A percentile compares a stretch with the other conserved stretches of the same genome.
Conservation (phyloP, 2,888 invertebrate genomes). For the Nemurella pictetii region DNA sequence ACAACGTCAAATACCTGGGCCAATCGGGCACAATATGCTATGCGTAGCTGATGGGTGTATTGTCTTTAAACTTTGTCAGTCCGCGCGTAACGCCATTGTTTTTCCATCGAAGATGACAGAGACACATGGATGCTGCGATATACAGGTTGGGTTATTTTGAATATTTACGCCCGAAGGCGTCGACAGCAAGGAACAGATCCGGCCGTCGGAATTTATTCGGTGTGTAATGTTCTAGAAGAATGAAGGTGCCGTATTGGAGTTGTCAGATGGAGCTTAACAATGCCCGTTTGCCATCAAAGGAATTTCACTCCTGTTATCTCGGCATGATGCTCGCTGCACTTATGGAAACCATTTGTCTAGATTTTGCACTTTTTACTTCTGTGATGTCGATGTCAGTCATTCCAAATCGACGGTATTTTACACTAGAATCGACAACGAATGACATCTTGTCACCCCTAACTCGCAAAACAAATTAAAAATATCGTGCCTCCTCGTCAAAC, state of each 20-base stretch:
- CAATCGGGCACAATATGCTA: not conserved
- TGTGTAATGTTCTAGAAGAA: not conserved
- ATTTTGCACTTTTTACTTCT: too few species aligned
- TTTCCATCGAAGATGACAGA: constrained; percentile 5
- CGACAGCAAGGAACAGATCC: not conserved
- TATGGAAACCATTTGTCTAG: too few species aligned
- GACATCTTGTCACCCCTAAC: too few species aligned
- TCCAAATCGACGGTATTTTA: too few species aligned
- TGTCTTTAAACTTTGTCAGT: not conserved
- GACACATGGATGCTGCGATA: not conserved
- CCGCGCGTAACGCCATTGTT: constrained; percentile 10
- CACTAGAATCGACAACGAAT: too few species aligned
- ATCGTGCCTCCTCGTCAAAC: too few species aligned
- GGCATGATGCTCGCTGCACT: too few species aligned
- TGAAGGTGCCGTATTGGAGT: constrained; percentile 5
- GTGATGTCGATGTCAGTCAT: too few species aligned
- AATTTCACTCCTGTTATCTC: too few species aligned
- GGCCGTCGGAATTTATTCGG: not conserved
- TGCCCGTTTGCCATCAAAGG: too few species aligned
- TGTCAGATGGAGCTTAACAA: not conserved
- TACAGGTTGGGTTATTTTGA: constrained; percentile 1
- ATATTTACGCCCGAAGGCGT: constrained; percentile 6
- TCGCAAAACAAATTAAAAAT: too few species aligned
- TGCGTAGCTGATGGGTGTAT: not conserved
- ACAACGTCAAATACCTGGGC: not conserved